Base-by-base conservation (phyloP, 2,888 invertebrate species). In the Synergus japonicus region DNA sequence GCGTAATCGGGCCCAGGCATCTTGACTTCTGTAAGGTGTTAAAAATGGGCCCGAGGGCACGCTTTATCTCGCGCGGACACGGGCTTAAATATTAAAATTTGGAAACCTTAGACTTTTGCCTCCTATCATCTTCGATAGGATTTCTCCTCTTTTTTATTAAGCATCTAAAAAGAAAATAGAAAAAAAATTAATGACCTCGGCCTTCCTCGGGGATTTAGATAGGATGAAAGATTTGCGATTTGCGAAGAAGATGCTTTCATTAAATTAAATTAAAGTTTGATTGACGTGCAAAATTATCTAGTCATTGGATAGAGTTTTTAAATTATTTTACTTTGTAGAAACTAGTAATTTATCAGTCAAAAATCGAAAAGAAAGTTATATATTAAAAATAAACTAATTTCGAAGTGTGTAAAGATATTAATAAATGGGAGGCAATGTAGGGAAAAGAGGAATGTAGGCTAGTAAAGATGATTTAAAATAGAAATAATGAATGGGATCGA, bases 11-110 rank as follows among this genome's bases (percentile, higher is more conserved):
- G 86, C 81, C 81, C 82, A 83, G 83, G 86, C 87, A 90, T 90
- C 90, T 90, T 84, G 90, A 90, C 90, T 90, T 88, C 90, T 89
- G 89, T 89, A 87, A 87, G 89, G 88, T 90, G 89, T 89, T 89
- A 90, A 89, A 89, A 90, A 90, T 90, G 89, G 85, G 84, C 85
- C 85, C 88, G 83, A 85, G 86, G 87, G 87, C 85, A 85, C 82
- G 87, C 82, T 88, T 88, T 88, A 88, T 89, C 88, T 87, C 85
- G 84, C 84, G 81, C 85, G 81, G 65, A 78, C 69, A 69, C 64
- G 77, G 54, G 73, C 73, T 85, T 82, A 87, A 89, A 88, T 88
- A 88, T 88, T 87, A 87, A 88, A 88, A 85, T 87, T 86, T 87
- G 86, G 88, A 87, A 85, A 87, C 85, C 85, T 87, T 87, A 86